Evolutionary conservation across 1,140 invertebrate species (phyloP), one percentile per base, ranked within the genome.

Genomic region (Hestina assimilis): DNA sequence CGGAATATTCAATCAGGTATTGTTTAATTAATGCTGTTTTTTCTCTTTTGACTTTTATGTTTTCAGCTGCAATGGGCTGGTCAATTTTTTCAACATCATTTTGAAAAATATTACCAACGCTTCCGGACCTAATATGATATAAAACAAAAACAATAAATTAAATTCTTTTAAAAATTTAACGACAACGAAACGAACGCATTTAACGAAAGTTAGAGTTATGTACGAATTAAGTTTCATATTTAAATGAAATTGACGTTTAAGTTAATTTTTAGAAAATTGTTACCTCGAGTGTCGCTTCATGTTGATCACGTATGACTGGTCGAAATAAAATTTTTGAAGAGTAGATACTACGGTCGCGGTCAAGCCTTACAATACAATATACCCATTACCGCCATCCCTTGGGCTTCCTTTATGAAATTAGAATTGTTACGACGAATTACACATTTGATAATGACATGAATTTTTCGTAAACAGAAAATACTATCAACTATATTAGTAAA

Each of bases 251-350:
- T 0, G 0, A 17, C 4, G 6, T 17, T 1, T 28, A 28, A n/a
- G n/a, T n/a, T 28, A 28, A 28, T 28, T 6, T 9, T n/a, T 6
- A 28, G n/a, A 1, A 9, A 17, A 9, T 9, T n/a, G n/a, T n/a
- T 58, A 81, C 79, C 69, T 79, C 23, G 73, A 70, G 60, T 75
- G 74, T 63, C 75, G 59, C 62, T 53, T 68, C 79, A 80, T 80
- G 69, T 9, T 70, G 73, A 43, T 43, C 12, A 41, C 61, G 19
- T 40, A 15, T 29, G 42, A 26, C 31, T 55, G 43, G 4, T 40
- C 14, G 1, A 35, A 23, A 28, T 55, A 24, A 19, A 55, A 11
- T 26, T n/a, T 47, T 55, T 20, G 23, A 55, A 24, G 31, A 41
- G 9, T 38, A 54, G 21, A n/a, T 23, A 35, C 7, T 47, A 21